phyloP scores from a whole-genome alignment of 2,888 invertebrate species.

The Brassicogethes aeneus region DNA sequence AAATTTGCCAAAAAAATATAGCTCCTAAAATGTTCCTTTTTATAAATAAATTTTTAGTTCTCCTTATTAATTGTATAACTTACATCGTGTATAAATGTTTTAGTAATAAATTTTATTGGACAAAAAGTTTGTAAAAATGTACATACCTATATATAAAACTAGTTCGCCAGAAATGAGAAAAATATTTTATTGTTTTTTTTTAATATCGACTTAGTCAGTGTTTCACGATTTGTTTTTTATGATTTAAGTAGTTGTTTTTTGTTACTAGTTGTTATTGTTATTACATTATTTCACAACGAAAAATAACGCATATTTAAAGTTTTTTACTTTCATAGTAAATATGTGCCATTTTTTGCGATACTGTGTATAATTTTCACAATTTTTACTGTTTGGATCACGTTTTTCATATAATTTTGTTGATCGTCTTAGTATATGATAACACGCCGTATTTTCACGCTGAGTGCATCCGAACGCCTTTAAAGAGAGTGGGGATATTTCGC shows the following conservation, averaged over 20 bases:
- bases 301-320: not conserved
- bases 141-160: constrained; percentile 21
- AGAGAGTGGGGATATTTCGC: too few relatives aligned
- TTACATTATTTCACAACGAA: constrained; percentile 10
- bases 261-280: constrained; percentile 31
- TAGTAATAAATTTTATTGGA: constrained; percentile 32
- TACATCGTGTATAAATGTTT: constrained; percentile 22
- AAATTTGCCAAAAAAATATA: constrained; percentile 24
- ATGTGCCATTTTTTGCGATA: too few relatives aligned
- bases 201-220: constrained; percentile 13
- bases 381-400: too few relatives aligned
- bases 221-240: constrained; percentile 30
- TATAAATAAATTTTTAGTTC: constrained; percentile 20
- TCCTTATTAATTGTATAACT: constrained; percentile 1
- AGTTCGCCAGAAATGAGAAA: constrained; percentile 3
- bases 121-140: constrained; percentile 32
- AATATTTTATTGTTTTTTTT: constrained; percentile 15
- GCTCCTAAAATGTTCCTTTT: constrained; percentile 30
- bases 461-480: too few relatives aligned
- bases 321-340: not conserved
- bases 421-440: too few relatives aligned
- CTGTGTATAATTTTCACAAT: too few relatives aligned
- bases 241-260: constrained; percentile 31
- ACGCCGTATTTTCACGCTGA: too few relatives aligned
- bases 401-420: too few relatives aligned